phyloP scores from a whole-genome alignment of 2,797 vertebrate species.

The Pygocentrus nattereri region DNA sequence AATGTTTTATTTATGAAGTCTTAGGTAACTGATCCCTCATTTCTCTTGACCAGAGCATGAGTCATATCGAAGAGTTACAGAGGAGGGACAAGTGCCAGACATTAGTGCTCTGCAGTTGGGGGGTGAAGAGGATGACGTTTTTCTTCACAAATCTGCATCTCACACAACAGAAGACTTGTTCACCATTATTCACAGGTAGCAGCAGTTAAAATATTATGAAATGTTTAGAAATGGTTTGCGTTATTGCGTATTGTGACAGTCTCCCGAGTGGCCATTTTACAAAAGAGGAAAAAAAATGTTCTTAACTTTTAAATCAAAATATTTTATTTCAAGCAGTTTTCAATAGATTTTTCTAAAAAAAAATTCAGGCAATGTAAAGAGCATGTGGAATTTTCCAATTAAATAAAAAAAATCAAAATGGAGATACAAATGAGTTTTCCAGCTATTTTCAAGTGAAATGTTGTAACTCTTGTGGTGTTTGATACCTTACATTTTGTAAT shows the following conservation, averaged over 20 bases:
- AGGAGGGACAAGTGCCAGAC: slow-evolving; percentile 48
- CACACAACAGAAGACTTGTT: slow-evolving; percentile 88
- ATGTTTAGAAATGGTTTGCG: too few species aligned
- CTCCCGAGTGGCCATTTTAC: too few species aligned
- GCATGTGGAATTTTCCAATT: too few species aligned
- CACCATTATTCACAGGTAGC: slow-evolving; percentile 88
- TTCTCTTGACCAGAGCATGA: slow-evolving; percentile 40
- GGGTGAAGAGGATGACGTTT: slow-evolving; percentile 82
- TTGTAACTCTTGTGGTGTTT: neutral
- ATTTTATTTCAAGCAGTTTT: too few species aligned
- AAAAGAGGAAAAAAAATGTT: too few species aligned
- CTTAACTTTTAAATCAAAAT: too few species aligned
- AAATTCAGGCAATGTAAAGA: neutral
- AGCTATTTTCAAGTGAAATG: too few species aligned
- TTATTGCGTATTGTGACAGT: too few species aligned
- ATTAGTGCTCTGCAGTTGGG: slow-evolving; percentile 46
- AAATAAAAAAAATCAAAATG: too few species aligned
- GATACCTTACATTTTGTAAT: neutral
- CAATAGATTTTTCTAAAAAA: too few species aligned
- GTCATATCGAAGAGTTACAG: slow-evolving; percentile 24
- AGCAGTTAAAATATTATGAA: too few species aligned
- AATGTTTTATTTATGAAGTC: neutral
- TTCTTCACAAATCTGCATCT: slow-evolving; percentile 69
- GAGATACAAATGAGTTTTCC: too few species aligned
- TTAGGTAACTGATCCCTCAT: neutral